Conservation (phyloP, 2,797 vertebrate genomes). For the Rhabdophis nuchalis region DNA sequence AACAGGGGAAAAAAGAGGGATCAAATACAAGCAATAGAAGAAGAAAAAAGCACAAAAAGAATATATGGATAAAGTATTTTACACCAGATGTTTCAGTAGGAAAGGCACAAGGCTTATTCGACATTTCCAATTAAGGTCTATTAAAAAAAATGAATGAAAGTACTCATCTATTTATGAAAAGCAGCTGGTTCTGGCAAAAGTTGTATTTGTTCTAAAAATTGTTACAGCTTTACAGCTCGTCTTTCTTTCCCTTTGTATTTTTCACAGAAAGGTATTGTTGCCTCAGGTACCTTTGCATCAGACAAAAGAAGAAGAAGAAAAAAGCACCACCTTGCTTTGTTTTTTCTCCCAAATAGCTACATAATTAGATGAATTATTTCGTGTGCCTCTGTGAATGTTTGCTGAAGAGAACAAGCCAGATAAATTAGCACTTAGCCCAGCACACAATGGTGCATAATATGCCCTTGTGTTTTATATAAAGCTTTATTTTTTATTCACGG, state of each 20-base stretch:
- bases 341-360: conserved; percentile 78
- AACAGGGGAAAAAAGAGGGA: conserved; percentile 71
- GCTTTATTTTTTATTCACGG: conserved; percentile 82
- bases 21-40: conserved; percentile 69
- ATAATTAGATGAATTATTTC: conserved; percentile 82
- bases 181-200: conserved; percentile 73
- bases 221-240: conserved; percentile 65
- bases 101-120: conserved; percentile 68
- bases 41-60: conserved; percentile 68
- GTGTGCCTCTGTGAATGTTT: conserved; percentile 75
- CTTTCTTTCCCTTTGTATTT: conserved; percentile 70
- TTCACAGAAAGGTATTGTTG: conserved; percentile 69
- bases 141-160: conserved; percentile 71
- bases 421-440: conserved; percentile 84
- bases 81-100: conserved; percentile 69
- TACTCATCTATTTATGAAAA: conserved; percentile 74
- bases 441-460: conserved; percentile 81
- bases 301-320: conserved; percentile 50
- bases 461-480: conserved; percentile 81
- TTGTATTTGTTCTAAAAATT: conserved; percentile 74
- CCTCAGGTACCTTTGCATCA: conserved; percentile 72
- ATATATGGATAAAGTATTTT: conserved; percentile 71
- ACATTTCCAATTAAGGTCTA: conserved; percentile 71
- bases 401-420: conserved; percentile 80
- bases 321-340: conserved; percentile 65